phyloP scores from a whole-genome alignment of 2,797 vertebrate species.

The Kryptopterus vitreolus region DNA sequence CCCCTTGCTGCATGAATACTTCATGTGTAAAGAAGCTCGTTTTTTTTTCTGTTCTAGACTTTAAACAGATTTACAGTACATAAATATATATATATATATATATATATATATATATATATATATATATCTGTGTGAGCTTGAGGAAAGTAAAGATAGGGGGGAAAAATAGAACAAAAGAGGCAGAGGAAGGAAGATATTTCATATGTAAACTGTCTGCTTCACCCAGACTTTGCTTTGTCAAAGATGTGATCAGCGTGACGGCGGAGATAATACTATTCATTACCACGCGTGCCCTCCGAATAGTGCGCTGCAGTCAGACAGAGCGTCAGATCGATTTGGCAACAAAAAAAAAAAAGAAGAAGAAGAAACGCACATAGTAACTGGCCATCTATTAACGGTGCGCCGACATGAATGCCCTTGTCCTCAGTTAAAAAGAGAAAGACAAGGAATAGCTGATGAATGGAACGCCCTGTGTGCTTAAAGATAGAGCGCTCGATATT shows the following conservation, averaged over 20 bases:
- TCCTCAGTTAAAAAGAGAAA: constrained; percentile 44
- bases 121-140: constrained; percentile 58
- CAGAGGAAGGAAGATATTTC: constrained; percentile 22
- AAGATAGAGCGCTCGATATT: constrained; percentile 70
- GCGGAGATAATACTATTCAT: constrained; percentile 69
- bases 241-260: constrained; percentile 69
- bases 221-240: constrained; percentile 49
- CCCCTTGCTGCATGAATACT: constrained; percentile 79
- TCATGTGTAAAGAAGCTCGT: constrained; percentile 78
- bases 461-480: constrained; percentile 48
- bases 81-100: too few species aligned
- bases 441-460: constrained; percentile 68
- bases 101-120: constrained; percentile 55
- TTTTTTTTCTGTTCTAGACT: constrained; percentile 77
- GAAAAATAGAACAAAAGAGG: constrained; percentile 8
- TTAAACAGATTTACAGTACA: constrained; percentile 81
- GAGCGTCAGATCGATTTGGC: constrained; percentile 11
- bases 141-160: constrained; percentile 21
- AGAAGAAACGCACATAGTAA: constrained; percentile 16
- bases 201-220: constrained; percentile 55
- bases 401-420: constrained; percentile 46
- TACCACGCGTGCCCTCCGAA: constrained; percentile 57
- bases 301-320: constrained; percentile 58
- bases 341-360: too few species aligned
- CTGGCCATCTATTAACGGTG: constrained; percentile 35